A percentile compares a stretch with the other conserved stretches of the same genome.
phyloP scores from a whole-genome alignment of 2,113 vertebrate genomes.

The Paratilapia polleni region DNA sequence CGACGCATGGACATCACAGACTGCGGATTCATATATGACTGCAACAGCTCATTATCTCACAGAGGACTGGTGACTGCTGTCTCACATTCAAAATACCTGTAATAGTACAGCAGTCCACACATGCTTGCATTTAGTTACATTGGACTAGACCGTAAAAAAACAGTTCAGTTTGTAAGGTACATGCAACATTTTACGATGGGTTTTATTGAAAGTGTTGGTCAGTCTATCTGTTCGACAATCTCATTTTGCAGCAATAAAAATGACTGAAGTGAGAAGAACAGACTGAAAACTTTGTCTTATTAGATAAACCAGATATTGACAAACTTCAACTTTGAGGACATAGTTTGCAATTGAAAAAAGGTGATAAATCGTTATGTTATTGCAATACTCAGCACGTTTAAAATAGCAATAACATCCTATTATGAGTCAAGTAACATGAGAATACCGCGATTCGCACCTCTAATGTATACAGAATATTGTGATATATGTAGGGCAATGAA shows the following conservation, averaged over 20 bases:
- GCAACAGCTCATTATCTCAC: background rate
- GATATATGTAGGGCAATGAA: background rate
- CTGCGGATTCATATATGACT: background rate
- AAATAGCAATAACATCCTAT: no score
- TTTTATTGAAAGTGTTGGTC: no score
- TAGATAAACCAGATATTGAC: no score
- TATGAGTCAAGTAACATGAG: no score
- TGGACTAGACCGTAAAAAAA: background rate
- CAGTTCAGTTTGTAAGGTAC: no score
- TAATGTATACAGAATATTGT: background rate
- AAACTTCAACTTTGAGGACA: no score
- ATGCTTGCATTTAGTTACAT: background rate
- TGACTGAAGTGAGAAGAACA: background rate
- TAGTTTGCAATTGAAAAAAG: no score
- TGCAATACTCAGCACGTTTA: no score
- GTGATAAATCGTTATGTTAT: no score
- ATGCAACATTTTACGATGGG: no score
- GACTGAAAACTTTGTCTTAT: no score
- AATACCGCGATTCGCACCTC: background rate
- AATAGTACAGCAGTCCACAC: background rate
- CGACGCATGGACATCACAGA: background rate
- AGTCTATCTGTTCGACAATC: background rate
- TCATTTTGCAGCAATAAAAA: background rate
- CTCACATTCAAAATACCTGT: background rate
- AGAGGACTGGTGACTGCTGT: background rate